Base-by-base conservation (phyloP, 2,888 invertebrate genomes). In the Cataglyphis altisquamis region DNA sequence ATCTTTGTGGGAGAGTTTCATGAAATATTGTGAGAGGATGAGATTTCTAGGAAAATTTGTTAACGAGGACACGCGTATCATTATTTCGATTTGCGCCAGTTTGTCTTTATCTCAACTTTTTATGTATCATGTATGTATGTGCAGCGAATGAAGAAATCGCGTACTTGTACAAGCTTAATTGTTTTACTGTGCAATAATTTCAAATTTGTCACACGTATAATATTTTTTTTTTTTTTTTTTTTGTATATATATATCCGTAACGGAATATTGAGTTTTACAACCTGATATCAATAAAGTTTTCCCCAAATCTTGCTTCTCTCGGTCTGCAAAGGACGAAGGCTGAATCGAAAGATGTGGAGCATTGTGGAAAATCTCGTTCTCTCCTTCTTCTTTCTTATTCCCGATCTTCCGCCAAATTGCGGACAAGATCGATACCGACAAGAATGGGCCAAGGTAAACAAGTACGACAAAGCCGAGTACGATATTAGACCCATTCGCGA, bases 401-500 rank as follows among this genome's bases (percentile, higher is more conserved):
- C 18, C 55, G 77, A 77, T 70, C 70, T 78, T 78, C 60, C 60
- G 21, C 57, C 21, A 25, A 80, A 36, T 60, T 52, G 41, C 66
- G 68, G 60, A 84, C 80, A 64, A 63, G 86, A 89, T 90, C 90
- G 86, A 90, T 90, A 83, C 84, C 57, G 87, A 82, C 87, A 75
- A 85, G 86, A 77, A 85, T 63, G 88, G 85, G 57, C 86, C 62
- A 87, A 89, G 82, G 92, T 88, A 93, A 92, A 93, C 89, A 93
- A 87, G 88, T 87, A 86, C 90, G 88, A 93, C 93, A 93, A 93
- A 94, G 93, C 92, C 85, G 82, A 74, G 86, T 80, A 84, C 91
- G 91, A 93, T 93, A 93, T 93, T 93, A 91, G 91, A 92, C 82
- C 85, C 85, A 80, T 70, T 83, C 86, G 66, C 67, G 67, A 52